Evolutionary conservation across 2,888 invertebrate species (phyloP).

Genomic region (Chymomyza procnemis): DNA sequence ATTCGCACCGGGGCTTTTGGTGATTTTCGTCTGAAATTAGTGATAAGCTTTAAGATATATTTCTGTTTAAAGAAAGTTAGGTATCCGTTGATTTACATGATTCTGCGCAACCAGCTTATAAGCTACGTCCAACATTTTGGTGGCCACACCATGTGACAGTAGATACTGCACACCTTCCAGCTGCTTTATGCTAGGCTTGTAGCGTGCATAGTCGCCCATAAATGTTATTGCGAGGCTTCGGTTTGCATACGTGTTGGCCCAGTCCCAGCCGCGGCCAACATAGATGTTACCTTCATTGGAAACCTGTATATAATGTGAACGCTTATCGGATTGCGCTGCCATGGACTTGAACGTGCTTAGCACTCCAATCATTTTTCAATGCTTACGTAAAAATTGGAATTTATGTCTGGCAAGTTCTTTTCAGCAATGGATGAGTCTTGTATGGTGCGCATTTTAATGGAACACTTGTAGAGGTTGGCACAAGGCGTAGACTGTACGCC

Average conservation of each 20-base stretch:
- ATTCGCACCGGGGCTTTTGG: slow-evolving; percentile 80
- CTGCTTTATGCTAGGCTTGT: slow-evolving; percentile 77
- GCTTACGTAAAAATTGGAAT: slow-evolving; percentile 77
- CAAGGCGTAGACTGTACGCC: slow-evolving; percentile 79
- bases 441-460: slow-evolving; percentile 78
- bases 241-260: slow-evolving; percentile 80
- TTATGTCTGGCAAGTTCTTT: slow-evolving; percentile 79
- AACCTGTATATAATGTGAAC: slow-evolving; percentile 68
- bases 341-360: slow-evolving; percentile 37
- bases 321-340: slow-evolving; percentile 31
- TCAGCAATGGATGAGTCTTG: slow-evolving; percentile 79
- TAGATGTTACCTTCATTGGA: slow-evolving; percentile 81
- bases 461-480: slow-evolving; percentile 77
- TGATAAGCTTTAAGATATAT: not conserved
- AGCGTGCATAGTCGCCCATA: slow-evolving; percentile 79
- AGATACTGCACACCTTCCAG: slow-evolving; percentile 78
- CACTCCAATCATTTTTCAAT: not conserved
- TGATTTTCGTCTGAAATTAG: slow-evolving; percentile 72
- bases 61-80: not conserved
- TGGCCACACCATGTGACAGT: slow-evolving; percentile 78
- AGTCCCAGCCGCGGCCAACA: slow-evolving; percentile 80
- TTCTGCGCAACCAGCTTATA: slow-evolving; percentile 80
- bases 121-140: slow-evolving; percentile 77
- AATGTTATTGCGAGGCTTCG: slow-evolving; percentile 79
- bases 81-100: slow-evolving; percentile 71